phyloP scores from a whole-genome alignment of 2,113 vertebrate species.

The Puma concolor region DNA sequence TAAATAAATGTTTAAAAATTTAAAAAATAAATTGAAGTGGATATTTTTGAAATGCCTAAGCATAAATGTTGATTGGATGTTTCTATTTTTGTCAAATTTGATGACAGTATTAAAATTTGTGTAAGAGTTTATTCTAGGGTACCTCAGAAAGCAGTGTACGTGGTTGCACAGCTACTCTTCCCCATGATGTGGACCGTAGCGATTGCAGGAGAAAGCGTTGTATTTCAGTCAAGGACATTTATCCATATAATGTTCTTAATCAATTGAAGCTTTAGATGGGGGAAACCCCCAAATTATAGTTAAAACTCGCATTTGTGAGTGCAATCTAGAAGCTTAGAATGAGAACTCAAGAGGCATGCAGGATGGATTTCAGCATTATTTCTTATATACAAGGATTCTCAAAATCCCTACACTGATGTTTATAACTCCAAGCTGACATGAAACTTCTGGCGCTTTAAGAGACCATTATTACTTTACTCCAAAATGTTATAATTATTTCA shows the following conservation, averaged over 20 bases:
- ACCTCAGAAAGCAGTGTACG: not conserved
- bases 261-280: not conserved
- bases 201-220: not conserved
- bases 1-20: no score
- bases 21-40: not conserved
- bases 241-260: not conserved
- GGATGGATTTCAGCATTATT: not conserved
- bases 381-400: not conserved
- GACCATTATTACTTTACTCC: not conserved
- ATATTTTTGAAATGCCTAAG: not conserved
- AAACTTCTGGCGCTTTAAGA: not conserved
- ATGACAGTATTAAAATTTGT: not conserved
- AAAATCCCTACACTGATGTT: not conserved
- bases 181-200: rapidly evolving
- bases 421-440: not conserved
- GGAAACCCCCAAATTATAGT: not conserved
- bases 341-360: not conserved
- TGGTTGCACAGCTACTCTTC: not conserved
- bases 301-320: not conserved
- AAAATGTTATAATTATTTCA: not conserved
- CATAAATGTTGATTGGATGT: not conserved
- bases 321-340: not conserved
- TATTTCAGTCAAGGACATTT: not conserved
- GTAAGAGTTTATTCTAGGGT: not conserved
- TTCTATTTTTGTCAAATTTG: not conserved